Conservation (phyloP, 1,140 invertebrate genomes). For the Nomia melanderi region DNA sequence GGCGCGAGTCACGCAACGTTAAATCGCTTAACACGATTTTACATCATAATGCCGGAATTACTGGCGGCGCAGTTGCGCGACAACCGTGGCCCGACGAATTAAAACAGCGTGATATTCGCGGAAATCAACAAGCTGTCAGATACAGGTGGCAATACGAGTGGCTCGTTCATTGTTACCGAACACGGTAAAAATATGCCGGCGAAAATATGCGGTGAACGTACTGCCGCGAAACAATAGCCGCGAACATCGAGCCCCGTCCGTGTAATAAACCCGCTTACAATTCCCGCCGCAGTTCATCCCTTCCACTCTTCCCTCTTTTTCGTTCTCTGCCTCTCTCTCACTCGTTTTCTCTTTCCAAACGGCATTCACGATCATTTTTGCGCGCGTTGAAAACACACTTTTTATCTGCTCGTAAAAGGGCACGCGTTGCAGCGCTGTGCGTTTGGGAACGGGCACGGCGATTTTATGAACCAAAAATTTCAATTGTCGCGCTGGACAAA, state of each 20-base stretch:
- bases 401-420: slow-evolving; percentile 29
- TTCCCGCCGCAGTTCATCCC: slow-evolving; percentile 22
- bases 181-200: slow-evolving; percentile 50
- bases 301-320: slow-evolving; percentile 10
- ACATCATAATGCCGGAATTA: slow-evolving; percentile 24
- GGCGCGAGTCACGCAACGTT: slow-evolving; percentile 31
- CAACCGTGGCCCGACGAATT: slow-evolving; percentile 39
- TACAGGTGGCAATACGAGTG: slow-evolving; percentile 43
- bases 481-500: slow-evolving; percentile 11
- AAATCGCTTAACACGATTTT: slow-evolving; percentile 46
- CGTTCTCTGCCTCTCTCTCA: neutral
- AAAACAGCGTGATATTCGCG: slow-evolving; percentile 46
- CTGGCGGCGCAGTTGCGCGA: slow-evolving; percentile 29
- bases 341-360: neutral
- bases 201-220: slow-evolving; percentile 23
- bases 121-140: slow-evolving; percentile 55
- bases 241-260: slow-evolving; percentile 39
- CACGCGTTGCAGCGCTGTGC: neutral
- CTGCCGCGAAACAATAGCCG: slow-evolving; percentile 26
- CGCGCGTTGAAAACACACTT: slow-evolving; percentile 18
- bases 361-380: slow-evolving; percentile 41
- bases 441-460: neutral
- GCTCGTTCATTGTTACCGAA: slow-evolving; percentile 41
- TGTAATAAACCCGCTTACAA: slow-evolving; percentile 59
- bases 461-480: slow-evolving; percentile 21